Evolutionary conservation across 2,888 invertebrate genomes (phyloP), one percentile per base, ranked within the genome.

Genomic region (Philereme transversata): DNA sequence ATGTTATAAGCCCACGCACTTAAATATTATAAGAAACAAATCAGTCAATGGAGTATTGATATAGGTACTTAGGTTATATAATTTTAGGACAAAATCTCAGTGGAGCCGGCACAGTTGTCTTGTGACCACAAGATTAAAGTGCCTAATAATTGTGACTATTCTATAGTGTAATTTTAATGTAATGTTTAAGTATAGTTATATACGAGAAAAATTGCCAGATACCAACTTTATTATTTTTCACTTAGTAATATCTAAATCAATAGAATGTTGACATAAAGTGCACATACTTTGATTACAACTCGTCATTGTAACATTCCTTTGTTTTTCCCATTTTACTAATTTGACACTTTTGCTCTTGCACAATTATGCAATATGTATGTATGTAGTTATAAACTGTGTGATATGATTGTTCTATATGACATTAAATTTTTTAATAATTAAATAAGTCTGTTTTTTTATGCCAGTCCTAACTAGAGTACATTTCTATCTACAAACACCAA

Each of bases 371-470:
- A 9, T 51, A 22, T 7, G 34, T 55, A 34, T 41, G 40, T 22
- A 22, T 22, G 22, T 22, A 22, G 22, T 22, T 22, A 22, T 22
- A 22, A 22, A 48, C 10, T 48, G 48, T 53, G 58, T 58, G 58
- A 58, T 58, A 53, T 44, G 38, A 58, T 48, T 59, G 48, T 53
- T 52, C 49, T 59, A 49, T 58, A 58, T 11, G 55, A 60, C 54
- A 60, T 60, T 47, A 56, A 60, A 51, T 11, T 51, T 47, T 51
- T 5, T 50, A 34, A 36, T 41, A 36, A 51, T 40, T 50, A 40
- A 7, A 10, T 5, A 10, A 50, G 7, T 46, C 33, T 1, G 22
- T n/a, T 22, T 22, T 4, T 46, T 22, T 46, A 7, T 22, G n/a
- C n/a, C n/a, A n/a, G n/a, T n/a, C n/a, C n/a, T n/a, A n/a, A n/a